Percentiles rank a stretch among this genome's conserved stretches.
These are phyloP conservation scores for Bovichtus diacanthus DNA, from an alignment of 2,797 vertebrate genomes.

Conservation along the genomic window DNA sequence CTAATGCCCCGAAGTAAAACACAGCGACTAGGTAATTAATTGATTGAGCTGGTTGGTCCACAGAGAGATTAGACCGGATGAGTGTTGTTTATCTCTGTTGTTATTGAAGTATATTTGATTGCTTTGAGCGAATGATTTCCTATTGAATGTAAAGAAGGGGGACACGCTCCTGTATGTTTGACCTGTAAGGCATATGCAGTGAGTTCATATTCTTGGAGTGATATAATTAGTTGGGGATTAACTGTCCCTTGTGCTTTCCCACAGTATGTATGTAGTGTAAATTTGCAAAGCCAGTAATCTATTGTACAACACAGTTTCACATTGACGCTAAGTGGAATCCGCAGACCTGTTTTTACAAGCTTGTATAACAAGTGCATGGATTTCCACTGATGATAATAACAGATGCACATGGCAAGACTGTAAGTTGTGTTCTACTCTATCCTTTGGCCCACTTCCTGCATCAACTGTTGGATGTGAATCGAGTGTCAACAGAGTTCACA, in stretches of 20 bases:
- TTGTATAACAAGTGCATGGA: constrained; percentile 76
- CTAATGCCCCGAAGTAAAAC: constrained; percentile 89
- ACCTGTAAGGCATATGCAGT: constrained; percentile 76
- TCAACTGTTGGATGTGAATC: constrained; percentile 76
- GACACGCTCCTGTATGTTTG: constrained; percentile 62
- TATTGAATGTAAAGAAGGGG: constrained; percentile 79
- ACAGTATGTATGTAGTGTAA: constrained; percentile 49
- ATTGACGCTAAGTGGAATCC: constrained; percentile 51
- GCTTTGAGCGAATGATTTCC: constrained; percentile 78
- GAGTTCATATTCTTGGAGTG: constrained; percentile 61
- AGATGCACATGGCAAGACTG: constrained; percentile 81
- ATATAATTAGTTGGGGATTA: constrained; percentile 69
- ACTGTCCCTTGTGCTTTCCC: constrained; percentile 60
- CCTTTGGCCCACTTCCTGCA: constrained; percentile 78
- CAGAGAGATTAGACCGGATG: constrained; percentile 84
- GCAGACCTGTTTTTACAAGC: constrained; percentile 66
- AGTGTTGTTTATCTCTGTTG: constrained; percentile 82
- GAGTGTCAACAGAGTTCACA: constrained; percentile 79
- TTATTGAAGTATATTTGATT: constrained; percentile 79
- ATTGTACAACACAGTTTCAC: constrained; percentile 57
- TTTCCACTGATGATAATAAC: constrained; percentile 66
- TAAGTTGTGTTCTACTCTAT: constrained; percentile 70
- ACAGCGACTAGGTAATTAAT: constrained; percentile 89
- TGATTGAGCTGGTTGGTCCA: constrained; percentile 86
- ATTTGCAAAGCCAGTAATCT: constrained; percentile 54